Evolutionary conservation across 2,113 vertebrate genomes (phyloP), one percentile per base, ranked within the genome.

Genomic region (Danionella cerebrum): DNA sequence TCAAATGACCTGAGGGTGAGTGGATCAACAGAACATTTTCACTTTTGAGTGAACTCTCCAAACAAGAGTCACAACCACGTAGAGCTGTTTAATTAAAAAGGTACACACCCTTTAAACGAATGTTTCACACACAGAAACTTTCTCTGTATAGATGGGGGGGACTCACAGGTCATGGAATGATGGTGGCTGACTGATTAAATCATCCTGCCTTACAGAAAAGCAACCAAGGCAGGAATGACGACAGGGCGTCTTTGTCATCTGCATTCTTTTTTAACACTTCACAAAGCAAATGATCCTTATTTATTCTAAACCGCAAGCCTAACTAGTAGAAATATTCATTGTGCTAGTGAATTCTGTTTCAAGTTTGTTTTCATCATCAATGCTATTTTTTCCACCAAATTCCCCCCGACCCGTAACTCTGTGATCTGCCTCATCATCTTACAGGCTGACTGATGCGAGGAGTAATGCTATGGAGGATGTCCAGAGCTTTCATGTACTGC

Each of bases 321-420:
- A 55, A 55, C 63, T 65, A 48, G 48, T 62, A 62, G 66, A 72
- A 66, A 75, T 75, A 71, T 71, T 75, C 55, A 71, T 63, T 50
- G 50, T 75, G 60, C 21, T 79, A 62, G 54, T 13, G 10, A 41
- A 57, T 73, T 75, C 67, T 9, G 41, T 47, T 74, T 68, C 29
- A 75, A 51, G 60, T 57, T 53, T 64, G 48, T 62, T 71, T 65
- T 69, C 60, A 68, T 50, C 71, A 55, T 67, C 39, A 41, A 65
- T 42, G 10, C 5, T 64, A 70, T 41, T 35, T 64, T 38, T 18
- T 41, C 41, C 50, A 19, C 24, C n/a, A 7, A 65, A 39, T 29
- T 5, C 55, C 21, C 66, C 14, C 36, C 31, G 13, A 42, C 50
- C 36, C 39, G 36, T 19, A 60, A 24, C 59, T 52, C 70, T 72